Base-by-base conservation (phyloP, 2,888 invertebrate genomes). In the Patella ulyssiponensis region DNA sequence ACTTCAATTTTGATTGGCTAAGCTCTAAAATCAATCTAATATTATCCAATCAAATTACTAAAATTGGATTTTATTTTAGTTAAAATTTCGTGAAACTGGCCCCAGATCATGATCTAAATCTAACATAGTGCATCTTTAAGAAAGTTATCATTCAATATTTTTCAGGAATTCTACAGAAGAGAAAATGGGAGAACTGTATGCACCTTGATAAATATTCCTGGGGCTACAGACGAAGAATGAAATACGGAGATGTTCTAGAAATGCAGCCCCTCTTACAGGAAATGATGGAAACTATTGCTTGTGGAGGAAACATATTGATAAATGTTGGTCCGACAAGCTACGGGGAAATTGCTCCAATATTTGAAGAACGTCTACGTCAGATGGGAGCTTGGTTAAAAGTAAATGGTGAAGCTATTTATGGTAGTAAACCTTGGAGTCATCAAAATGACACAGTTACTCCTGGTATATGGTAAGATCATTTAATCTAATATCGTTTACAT, bases 181-280 rank as follows among this genome's bases (percentile, higher is more conserved):
- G 96, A 88, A 98, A 98, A 92, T 98, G 97, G 97, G 98, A 98
- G 92, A 98, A 98, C 91, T 96, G 96, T n/a, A 95, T 98, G 93
- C 97, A 98, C 0, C 92, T 98, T 53, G 98, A 98, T 88, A 94
- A 93, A 83, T 87, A 92, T 20, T 96, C 97, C 0, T 92, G 92
- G 92, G 92, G 92, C 14, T 92, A 88, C 83, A 82, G 92, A 12
- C 83, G 92, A n/a, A 83, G 87, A 51, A 86, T 90, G 79, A 81
- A 81, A 12, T 58, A 83, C 1, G 27, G 54, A 1, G 87, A 88
- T 74, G 84, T 84, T 44, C 73, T 88, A 23, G 81, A 80, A 11
- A 82, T 85, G 20, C 74, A 84, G 44, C 94, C 96, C 79, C 91
- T 98, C 3, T 92, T 90, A 44, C 20, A 69, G 17, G 17, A 81